A percentile compares a stretch with the other conserved stretches of the same genome.
Conservation (phyloP, 2,797 vertebrate species). For the Melanotaenia pygmaea region DNA sequence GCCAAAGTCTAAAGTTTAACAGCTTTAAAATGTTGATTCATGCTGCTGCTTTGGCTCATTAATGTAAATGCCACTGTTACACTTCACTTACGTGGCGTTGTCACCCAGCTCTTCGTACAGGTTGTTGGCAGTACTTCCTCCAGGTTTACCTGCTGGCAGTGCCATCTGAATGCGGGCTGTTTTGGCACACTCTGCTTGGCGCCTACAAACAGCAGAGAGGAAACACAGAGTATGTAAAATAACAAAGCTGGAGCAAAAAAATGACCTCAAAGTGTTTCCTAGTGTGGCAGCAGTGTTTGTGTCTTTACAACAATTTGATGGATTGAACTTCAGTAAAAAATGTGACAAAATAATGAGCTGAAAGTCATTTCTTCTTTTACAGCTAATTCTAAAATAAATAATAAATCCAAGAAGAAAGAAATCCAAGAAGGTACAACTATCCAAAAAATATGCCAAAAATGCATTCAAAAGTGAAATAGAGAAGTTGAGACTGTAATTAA, state of each 20-base stretch:
- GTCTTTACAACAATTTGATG: not conserved
- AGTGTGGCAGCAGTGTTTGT: not conserved
- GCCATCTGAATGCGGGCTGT: slow-evolving; percentile 96
- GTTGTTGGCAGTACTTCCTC: slow-evolving; percentile 86
- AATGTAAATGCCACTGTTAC: slow-evolving; percentile 51
- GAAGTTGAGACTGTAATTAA: too few species aligned
- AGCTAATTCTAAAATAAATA: too few species aligned
- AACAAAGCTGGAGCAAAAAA: slow-evolving; percentile 15
- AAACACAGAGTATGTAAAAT: slow-evolving; percentile 25
- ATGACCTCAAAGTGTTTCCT: not conserved
- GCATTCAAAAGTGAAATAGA: too few species aligned
- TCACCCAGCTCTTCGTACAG: slow-evolving; percentile 97
- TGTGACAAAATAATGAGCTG: too few species aligned
- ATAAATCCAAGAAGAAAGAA: too few species aligned
- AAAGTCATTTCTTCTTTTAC: too few species aligned
- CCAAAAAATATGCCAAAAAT: too few species aligned
- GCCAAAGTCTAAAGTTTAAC: slow-evolving; percentile 37
- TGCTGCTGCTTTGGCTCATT: slow-evolving; percentile 43
- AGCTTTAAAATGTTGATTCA: slow-evolving; percentile 39
- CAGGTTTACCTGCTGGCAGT: slow-evolving; percentile 90
- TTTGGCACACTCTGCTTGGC: slow-evolving; percentile 97
- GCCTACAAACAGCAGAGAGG: slow-evolving; percentile 78
- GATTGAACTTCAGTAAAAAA: not conserved
- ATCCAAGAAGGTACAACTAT: too few species aligned
- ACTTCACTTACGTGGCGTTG: slow-evolving; percentile 93